phyloP scores from a whole-genome alignment of 2,797 vertebrate species.

The Malacoraja senta region DNA sequence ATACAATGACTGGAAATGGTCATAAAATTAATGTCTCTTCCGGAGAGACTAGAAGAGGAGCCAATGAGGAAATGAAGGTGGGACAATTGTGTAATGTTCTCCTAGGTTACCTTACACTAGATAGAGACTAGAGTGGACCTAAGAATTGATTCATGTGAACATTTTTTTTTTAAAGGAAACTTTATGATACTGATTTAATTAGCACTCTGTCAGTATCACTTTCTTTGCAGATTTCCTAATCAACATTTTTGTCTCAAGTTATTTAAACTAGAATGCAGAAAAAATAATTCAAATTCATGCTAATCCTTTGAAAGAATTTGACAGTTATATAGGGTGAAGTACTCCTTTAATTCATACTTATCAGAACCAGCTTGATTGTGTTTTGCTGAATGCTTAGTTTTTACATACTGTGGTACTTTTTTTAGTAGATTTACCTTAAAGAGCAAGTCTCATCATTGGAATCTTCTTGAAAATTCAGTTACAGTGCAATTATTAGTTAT shows the following conservation, averaged over 20 bases:
- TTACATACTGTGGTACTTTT: not conserved
- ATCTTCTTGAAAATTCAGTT: conserved; percentile 22
- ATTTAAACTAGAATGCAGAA: not conserved
- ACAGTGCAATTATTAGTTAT: not conserved
- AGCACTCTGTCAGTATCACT: not conserved
- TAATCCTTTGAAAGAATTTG: not conserved
- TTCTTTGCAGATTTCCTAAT: not conserved
- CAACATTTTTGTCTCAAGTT: not conserved
- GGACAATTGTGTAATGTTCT: not conserved
- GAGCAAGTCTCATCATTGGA: not conserved
- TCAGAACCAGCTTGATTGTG: not conserved
- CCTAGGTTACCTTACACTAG: not conserved
- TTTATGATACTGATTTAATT: not conserved
- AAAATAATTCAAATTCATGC: not conserved
- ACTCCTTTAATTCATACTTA: not conserved
- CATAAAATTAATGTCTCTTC: not conserved
- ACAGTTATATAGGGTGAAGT: not conserved
- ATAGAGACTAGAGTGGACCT: no score
- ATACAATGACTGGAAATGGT: not conserved
- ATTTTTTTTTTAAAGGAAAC: no score
- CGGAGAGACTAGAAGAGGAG: not conserved
- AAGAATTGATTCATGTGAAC: not conserved
- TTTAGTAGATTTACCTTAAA: not conserved
- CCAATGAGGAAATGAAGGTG: not conserved
- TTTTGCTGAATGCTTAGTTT: conserved; percentile 21